phyloP scores from a whole-genome alignment of 2,797 vertebrate genomes.

The Emydoidea blandingii region DNA sequence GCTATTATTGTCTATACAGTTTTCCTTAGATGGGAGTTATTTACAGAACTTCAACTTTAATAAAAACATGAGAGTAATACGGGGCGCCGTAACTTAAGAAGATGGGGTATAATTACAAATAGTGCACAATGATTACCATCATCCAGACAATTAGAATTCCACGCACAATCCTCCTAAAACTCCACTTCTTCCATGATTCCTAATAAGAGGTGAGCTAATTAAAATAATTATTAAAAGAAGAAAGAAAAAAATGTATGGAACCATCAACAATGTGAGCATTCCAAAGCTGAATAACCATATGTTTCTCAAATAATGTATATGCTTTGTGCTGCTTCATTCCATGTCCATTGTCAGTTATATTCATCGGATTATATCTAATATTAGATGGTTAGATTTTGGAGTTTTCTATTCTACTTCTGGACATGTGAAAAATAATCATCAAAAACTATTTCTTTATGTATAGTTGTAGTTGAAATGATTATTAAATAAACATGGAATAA shows the following conservation, averaged over 20 bases:
- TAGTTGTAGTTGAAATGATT: neutral
- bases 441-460: neutral
- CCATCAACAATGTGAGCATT: neutral
- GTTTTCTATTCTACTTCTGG: neutral
- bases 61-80: neutral
- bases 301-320: neutral
- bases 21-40: neutral
- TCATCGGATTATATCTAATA: neutral
- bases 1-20: neutral
- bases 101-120: accelerated
- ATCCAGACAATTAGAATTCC: neutral
- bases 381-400: neutral
- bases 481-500: neutral
- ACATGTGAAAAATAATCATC: neutral
- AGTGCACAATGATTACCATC: accelerated
- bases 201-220: neutral
- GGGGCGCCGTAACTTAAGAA: accelerated
- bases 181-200: neutral
- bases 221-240: neutral
- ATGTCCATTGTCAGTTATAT: accelerated
- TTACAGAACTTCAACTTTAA: neutral
- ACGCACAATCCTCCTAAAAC: neutral
- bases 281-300: neutral
- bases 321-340: neutral
- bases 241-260: neutral